phyloP scores from a whole-genome alignment of 2,113 vertebrate species.

The Murina feae region DNA sequence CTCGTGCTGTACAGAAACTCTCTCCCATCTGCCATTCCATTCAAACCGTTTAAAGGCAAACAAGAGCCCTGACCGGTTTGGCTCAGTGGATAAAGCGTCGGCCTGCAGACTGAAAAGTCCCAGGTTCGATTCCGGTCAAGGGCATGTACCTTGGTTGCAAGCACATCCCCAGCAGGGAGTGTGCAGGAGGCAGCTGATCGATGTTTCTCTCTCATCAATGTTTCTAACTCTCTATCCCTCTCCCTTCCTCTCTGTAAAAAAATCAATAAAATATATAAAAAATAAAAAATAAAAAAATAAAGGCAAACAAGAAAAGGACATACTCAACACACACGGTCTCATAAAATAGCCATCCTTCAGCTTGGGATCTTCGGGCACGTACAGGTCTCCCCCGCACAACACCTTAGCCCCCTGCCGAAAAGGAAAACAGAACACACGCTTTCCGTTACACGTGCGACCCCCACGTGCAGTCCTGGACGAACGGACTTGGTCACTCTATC shows the following conservation, averaged over 20 bases:
- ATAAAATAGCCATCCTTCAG: constrained; percentile 92
- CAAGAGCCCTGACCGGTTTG: too few relatives aligned
- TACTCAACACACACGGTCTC: constrained; percentile 93
- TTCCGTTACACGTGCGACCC: neutral
- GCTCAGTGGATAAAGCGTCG: too few relatives aligned
- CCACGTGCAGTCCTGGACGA: neutral
- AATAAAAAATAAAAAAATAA: too few relatives aligned
- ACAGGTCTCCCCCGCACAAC: constrained; percentile 90
- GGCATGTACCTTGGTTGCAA: too few relatives aligned
- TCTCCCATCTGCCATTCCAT: neutral
- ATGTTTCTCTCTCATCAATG: too few relatives aligned
- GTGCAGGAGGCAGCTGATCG: too few relatives aligned
- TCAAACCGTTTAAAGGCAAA: neutral
- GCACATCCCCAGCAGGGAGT: too few relatives aligned
- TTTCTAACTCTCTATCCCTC: too few relatives aligned
- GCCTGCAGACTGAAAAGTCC: too few relatives aligned
- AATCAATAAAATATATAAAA: too few relatives aligned
- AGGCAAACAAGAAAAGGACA: constrained; percentile 26
- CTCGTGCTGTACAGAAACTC: neutral
- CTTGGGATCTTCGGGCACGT: constrained; percentile 87
- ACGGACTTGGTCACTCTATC: neutral
- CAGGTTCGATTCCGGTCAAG: too few relatives aligned
- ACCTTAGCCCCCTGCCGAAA: constrained; percentile 88
- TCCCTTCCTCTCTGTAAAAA: too few relatives aligned
- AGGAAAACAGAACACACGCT: neutral